Evolutionary conservation across 2,797 vertebrate genomes (phyloP).

Genomic region (Psittacula echo): DNA sequence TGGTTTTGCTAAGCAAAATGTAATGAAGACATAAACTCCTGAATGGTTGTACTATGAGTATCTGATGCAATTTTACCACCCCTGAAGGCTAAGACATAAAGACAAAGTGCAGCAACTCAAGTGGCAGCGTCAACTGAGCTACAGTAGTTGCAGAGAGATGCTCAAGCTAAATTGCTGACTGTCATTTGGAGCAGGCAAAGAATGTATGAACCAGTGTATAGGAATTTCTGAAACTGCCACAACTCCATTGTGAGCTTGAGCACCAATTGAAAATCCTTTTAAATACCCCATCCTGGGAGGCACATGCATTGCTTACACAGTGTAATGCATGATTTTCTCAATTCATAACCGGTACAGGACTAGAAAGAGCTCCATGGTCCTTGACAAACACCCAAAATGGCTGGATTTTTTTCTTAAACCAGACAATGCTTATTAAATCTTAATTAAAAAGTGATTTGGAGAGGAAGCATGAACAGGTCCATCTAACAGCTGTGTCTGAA

Average conservation of each 20-base stretch:
- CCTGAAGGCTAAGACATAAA: neutral
- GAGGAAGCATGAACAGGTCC: neutral
- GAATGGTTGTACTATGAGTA: neutral
- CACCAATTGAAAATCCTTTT: neutral
- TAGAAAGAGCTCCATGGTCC: neutral
- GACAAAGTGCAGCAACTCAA: neutral
- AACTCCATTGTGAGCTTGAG: neutral
- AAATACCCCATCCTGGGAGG: neutral
- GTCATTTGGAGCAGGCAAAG: neutral
- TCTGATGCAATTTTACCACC: neutral
- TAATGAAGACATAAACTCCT: neutral
- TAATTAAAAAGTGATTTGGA: neutral
- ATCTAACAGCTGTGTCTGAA: neutral
- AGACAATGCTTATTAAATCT: neutral
- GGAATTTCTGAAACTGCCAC: neutral
- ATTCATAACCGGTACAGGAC: neutral
- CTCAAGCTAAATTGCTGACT: neutral
- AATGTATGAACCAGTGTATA: neutral
- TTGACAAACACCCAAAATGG: neutral
- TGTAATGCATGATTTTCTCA: neutral
- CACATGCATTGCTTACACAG: neutral
- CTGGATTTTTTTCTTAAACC: neutral
- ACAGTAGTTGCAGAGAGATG: neutral
- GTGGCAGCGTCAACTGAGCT: neutral
- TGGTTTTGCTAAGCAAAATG: neutral